Evolutionary conservation across 2,888 invertebrate species (phyloP).

Genomic region (Hypena proboscidalis): DNA sequence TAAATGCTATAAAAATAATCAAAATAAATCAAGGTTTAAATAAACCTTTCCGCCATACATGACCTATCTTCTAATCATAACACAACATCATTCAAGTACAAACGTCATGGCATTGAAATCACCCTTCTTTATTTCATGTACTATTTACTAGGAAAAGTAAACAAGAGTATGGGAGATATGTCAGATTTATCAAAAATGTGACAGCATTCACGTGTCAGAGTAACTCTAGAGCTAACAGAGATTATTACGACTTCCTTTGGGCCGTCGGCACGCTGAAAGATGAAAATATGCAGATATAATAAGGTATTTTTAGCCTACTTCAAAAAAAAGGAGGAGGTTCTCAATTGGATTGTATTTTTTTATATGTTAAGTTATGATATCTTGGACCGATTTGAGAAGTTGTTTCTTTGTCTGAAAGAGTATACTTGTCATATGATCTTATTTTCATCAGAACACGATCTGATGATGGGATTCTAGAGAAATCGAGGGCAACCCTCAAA

Average conservation of each 20-base stretch:
- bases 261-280: not conserved
- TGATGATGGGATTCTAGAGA: too few relatives aligned
- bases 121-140: slow-evolving; percentile 5
- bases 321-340: too few relatives aligned
- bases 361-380: too few relatives aligned
- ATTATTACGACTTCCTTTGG: slow-evolving; percentile 14
- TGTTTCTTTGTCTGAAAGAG: too few relatives aligned
- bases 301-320: too few relatives aligned
- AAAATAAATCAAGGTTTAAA: not conserved
- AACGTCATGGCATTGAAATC: slow-evolving; percentile 20
- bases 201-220: slow-evolving; percentile 3
- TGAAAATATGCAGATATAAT: too few relatives aligned
- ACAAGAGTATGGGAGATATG: slow-evolving; percentile 7
- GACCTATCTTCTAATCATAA: not conserved
- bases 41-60: not conserved
- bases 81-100: slow-evolving; percentile 1
- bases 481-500: too few relatives aligned
- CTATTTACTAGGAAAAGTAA: slow-evolving; percentile 19
- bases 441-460: too few relatives aligned
- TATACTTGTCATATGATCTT: too few relatives aligned
- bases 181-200: slow-evolving; percentile 15
- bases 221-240: slow-evolving; percentile 18
- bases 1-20: too few relatives aligned
- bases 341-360: too few relatives aligned
- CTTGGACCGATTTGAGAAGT: too few relatives aligned